These are phyloP conservation scores for Artibeus jamaicensis DNA, from an alignment of 2,797 vertebrate species.

Conservation along the genomic window DNA sequence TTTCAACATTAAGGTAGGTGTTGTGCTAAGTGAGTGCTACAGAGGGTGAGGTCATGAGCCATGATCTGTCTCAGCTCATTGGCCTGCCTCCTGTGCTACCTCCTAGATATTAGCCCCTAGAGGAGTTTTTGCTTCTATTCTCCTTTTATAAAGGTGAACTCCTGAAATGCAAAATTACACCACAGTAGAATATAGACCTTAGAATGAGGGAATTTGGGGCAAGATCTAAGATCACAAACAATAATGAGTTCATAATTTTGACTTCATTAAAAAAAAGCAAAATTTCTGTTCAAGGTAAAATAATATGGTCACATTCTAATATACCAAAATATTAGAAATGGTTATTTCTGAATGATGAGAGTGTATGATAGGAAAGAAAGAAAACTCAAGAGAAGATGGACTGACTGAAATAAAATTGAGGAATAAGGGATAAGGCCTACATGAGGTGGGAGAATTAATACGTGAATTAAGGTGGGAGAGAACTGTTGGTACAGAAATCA, in stretches of 20 bases:
- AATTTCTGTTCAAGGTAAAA: slow-evolving; percentile 19
- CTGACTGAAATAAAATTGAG: background rate
- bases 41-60: background rate
- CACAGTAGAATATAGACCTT: background rate
- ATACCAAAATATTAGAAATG: background rate
- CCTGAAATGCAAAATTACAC: background rate
- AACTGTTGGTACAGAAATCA: background rate
- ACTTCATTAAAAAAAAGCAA: background rate
- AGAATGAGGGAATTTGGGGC: background rate
- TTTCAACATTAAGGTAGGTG: background rate
- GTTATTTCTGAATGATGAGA: background rate
- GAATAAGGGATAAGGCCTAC: background rate
- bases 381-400: background rate
- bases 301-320: background rate
- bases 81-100: background rate
- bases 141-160: background rate
- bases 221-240: slow-evolving; percentile 10
- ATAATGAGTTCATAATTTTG: background rate
- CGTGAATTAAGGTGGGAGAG: background rate
- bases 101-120: background rate
- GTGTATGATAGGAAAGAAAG: background rate
- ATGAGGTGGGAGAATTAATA: background rate
- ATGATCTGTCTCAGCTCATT: background rate
- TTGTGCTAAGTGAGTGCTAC: background rate
- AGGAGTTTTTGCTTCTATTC: background rate